A percentile compares a stretch with the other conserved stretches of the same genome.
phyloP scores from a whole-genome alignment of 2,113 vertebrate species.

The Eulemur rufifrons region DNA sequence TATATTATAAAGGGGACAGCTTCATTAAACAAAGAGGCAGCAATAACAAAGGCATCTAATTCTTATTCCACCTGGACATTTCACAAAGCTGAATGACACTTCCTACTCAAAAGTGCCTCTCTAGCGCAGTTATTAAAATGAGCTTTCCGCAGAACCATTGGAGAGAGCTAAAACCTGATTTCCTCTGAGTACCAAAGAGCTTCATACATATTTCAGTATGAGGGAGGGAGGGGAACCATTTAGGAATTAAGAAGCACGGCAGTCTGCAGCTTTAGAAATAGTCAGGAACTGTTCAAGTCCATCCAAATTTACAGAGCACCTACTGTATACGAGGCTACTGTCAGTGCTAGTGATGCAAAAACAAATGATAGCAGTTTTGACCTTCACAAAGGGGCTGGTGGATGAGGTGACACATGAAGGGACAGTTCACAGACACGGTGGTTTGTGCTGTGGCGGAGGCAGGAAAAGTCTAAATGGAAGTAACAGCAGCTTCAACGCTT shows the following conservation, averaged over 20 bases:
- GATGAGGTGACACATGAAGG: not conserved
- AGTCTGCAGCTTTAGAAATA: not conserved
- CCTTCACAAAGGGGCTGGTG: not conserved
- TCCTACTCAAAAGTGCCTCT: constrained; percentile 47
- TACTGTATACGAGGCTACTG: not conserved
- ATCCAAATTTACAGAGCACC: not conserved
- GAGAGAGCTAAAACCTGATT: constrained; percentile 47
- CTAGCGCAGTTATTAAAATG: constrained; percentile 54
- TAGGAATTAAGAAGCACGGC: not conserved
- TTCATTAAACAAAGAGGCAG: constrained; percentile 72
- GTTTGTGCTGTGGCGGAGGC: not conserved
- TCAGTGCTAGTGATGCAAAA: not conserved
- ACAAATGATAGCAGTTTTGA: not conserved
- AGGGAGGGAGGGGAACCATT: not conserved
- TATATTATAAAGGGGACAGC: constrained; percentile 41
- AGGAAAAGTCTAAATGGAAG: not conserved
- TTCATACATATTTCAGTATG: constrained; percentile 44
- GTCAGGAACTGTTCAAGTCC: not conserved
- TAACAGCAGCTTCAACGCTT: not conserved
- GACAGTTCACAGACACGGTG: not conserved
- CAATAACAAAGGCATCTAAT: constrained; percentile 63
- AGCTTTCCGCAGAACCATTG: constrained; percentile 50
- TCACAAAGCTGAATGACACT: constrained; percentile 41
- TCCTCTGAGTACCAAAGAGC: constrained; percentile 31
- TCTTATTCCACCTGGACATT: constrained; percentile 41